Evolutionary conservation across 2,113 vertebrate genomes (phyloP), one percentile per base, ranked within the genome.

Genomic region (Peromyscus polionotus): DNA sequence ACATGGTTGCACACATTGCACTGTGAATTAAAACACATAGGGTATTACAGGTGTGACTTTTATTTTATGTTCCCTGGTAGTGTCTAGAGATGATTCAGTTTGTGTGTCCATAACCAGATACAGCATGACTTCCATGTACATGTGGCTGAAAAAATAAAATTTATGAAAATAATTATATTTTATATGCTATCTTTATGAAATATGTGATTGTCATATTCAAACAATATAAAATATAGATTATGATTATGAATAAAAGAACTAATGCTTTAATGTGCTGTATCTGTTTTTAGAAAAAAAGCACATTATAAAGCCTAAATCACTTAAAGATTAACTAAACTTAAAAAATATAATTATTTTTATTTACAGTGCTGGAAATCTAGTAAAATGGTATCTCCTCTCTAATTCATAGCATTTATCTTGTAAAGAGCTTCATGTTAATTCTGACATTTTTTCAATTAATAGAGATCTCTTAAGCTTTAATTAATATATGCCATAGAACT

Each of bases 81-180:
- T 67, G 28, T 6, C 3, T 33, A 14, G 11, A 57, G 31, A 67
- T 22, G 2, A 85, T 7, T 5, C 7, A 10, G 59, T 19, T 19
- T 68, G 14, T 80, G 0, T 5, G 33, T 39, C 5, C 8, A 63
- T 5, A 3, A 1, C 9, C 31, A 19, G 8, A 31, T 20, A 1
- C 14, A 6, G 26, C 19, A 51, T 51, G 11, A 54, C 57, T 72
- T 88, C 26, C 11, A 22, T 12, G 11, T 14, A 31, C 22, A 20
- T 67, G 12, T 24, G 7, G 14, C 22, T 85, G 24, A 48, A 63
- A 93, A 1, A 75, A 28, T 12, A 24, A 1, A 72, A 4, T 39
- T 94, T n/a, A n/a, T 88, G 51, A 91, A 91, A 88, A 83, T 45
- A 83, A 88, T 68, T 45, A 4, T 17, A 20, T 31, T 73, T 92